Conservation (phyloP, 1,140 invertebrate genomes). For the Caenorhabditis inopinata region DNA sequence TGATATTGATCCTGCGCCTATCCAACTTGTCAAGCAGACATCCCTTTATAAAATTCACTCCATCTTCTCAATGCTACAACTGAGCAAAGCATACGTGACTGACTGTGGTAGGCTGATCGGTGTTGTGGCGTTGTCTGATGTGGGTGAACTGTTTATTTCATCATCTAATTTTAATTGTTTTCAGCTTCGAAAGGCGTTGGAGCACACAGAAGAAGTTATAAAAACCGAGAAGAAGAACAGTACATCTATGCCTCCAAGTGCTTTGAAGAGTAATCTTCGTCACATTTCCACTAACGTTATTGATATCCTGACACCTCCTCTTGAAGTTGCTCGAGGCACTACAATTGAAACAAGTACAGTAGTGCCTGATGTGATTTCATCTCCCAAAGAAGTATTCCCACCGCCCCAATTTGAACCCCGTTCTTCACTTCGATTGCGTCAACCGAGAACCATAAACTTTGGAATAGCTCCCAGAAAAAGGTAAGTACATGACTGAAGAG, state of each 20-base stretch:
- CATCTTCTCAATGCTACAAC: slow-evolving; percentile 90
- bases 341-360: slow-evolving; percentile 16
- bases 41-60: slow-evolving; percentile 93
- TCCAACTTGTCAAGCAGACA: slow-evolving; percentile 91
- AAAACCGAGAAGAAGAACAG: neutral
- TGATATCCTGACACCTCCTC: slow-evolving; percentile 35
- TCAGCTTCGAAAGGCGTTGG: slow-evolving; percentile 51
- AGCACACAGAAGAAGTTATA: slow-evolving; percentile 21
- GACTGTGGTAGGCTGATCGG: slow-evolving; percentile 91
- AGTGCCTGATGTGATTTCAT: neutral
- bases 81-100: slow-evolving; percentile 95
- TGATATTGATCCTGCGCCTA: slow-evolving; percentile 95
- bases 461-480: slow-evolving; percentile 26
- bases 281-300: slow-evolving; percentile 2
- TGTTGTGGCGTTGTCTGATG: slow-evolving; percentile 91
- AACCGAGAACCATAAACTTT: neutral
- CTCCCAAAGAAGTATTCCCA: neutral
- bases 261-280: neutral
- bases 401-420: neutral
- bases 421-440: slow-evolving; percentile 1
- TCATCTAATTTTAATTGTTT: slow-evolving; percentile 19
- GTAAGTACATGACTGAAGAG: neutral
- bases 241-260: neutral
- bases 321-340: slow-evolving; percentile 22
- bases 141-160: slow-evolving; percentile 65